Evolutionary conservation across 2,888 invertebrate genomes (phyloP).

Genomic region (Ormia ochracea): DNA sequence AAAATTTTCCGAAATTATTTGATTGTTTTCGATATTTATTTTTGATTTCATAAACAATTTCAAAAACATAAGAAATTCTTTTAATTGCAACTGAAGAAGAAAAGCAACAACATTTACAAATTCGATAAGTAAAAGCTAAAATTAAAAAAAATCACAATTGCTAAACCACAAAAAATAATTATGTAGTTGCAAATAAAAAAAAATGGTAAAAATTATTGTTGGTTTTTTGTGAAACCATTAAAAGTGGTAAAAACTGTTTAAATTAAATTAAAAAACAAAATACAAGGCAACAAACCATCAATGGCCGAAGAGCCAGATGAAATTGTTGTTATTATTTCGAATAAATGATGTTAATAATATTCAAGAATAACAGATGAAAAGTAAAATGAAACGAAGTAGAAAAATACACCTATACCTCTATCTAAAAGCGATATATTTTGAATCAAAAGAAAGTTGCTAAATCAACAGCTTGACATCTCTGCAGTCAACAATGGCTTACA

Average conservation of each 20-base stretch:
- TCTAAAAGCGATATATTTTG: not conserved
- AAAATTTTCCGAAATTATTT: too few species aligned
- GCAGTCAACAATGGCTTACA: too few species aligned
- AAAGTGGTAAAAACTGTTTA: not conserved
- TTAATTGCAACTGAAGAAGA: conserved; percentile 16
- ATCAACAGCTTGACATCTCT: too few species aligned
- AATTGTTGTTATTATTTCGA: not conserved
- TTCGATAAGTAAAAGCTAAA: not conserved
- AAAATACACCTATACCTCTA: not conserved
- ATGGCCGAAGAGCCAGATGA: not conserved
- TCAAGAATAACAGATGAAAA: not conserved
- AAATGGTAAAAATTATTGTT: not conserved
- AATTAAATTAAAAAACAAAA: too few species aligned
- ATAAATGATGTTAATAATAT: not conserved
- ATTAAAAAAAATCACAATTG: conserved; percentile 19
- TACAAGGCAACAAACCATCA: not conserved
- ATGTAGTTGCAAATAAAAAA: conserved; percentile 40
- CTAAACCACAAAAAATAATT: conserved; percentile 56
- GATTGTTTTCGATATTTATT: not conserved
- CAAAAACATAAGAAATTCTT: conserved; percentile 6
- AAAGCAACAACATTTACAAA: not conserved
- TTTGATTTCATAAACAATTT: not conserved
- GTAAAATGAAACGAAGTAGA: not conserved
- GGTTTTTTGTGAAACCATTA: conserved; percentile 9
- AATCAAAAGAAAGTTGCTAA: too few species aligned